Evolutionary conservation across 2,888 invertebrate genomes (phyloP).

Genomic region (Cephus spinipes): DNA sequence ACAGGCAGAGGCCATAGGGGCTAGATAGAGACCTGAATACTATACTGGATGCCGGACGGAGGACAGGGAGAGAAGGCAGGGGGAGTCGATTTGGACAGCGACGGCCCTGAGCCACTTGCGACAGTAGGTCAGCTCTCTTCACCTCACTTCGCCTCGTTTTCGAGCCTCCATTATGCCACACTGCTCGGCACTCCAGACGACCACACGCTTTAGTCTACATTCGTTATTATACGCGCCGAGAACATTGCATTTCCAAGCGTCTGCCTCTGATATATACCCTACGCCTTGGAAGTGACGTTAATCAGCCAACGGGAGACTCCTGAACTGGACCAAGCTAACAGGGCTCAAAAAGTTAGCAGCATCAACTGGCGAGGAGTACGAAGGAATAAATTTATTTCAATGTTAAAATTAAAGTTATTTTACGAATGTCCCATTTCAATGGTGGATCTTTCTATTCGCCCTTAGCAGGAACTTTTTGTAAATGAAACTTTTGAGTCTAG

Average conservation of each 20-base stretch:
- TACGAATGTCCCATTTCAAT: neutral
- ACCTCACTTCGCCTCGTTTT: slow-evolving; percentile 62
- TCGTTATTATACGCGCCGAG: neutral
- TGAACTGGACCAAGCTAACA: neutral
- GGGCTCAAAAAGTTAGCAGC: neutral
- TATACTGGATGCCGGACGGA: slow-evolving; percentile 24
- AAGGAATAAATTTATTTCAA: neutral
- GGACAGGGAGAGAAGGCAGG: slow-evolving; percentile 18
- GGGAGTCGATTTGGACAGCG: slow-evolving; percentile 63
- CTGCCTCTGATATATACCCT: neutral
- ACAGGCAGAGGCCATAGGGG: slow-evolving; percentile 15
- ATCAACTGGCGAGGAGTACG: neutral
- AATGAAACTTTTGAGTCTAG: neutral
- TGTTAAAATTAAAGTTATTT: neutral
- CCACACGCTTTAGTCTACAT: slow-evolving; percentile 9
- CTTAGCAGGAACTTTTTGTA: neutral
- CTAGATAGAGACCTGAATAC: slow-evolving; percentile 40
- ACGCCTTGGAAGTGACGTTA: neutral
- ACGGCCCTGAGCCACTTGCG: slow-evolving; percentile 67
- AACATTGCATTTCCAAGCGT: neutral
- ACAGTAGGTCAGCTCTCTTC: slow-evolving; percentile 67
- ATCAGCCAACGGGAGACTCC: neutral
- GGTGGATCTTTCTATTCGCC: neutral
- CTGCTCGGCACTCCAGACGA: slow-evolving; percentile 32
- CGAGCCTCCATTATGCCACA: slow-evolving; percentile 56